Base-by-base conservation (phyloP, 2,113 vertebrate species). In the Ailurus styani region DNA sequence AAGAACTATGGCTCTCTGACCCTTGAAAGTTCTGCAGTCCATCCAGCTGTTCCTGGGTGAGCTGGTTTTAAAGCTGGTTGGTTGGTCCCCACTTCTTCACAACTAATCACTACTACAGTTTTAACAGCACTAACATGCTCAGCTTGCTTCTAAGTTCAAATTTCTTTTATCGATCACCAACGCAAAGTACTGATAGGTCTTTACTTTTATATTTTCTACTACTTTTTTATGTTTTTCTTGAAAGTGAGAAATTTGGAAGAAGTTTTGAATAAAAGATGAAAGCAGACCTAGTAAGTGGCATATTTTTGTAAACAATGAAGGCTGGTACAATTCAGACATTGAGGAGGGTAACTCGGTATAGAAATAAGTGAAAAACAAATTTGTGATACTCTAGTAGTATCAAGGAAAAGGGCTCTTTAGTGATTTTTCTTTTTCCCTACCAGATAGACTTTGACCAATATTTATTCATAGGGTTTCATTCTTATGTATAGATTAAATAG, bases 401-500 rank as follows among this genome's bases (percentile, higher is more conserved):
- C 57, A 70, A 79, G 42, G 17, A 79, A 45, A 79, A 83, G 45
- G 40, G 27, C 55, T 68, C 25, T 52, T 54, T 42, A 84, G 4
- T 78, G n/a, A 70, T n/a, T 37, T 29, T 91, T 40, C 29, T 23
- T 66, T 66, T 66, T 4, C 6, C 0, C 17, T 2, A 29, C 45
- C 3, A 45, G 52, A 31, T 73, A 68, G 27, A 21, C 40, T 81
- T 77, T 96, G 87, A 64, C 21, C 27, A 77, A 5, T 77, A 87
- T 96, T 97, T 89, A 95, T 89, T 96, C 40, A 66, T 89, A 68
- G n/a, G n/a, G 31, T 91, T 96, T 91, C 87, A 85, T 72, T 95
- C 12, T 87, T 85, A 31, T 54, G 8, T 91, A 8, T 62, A 17
- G 77, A 42, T 94, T 90, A 84, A 40, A 37, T 73, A 72, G 34